A percentile compares a stretch with the other conserved stretches of the same genome.
Evolutionary conservation across 2,888 invertebrate species (phyloP).

Genomic region (Epirrhoe alternata): DNA sequence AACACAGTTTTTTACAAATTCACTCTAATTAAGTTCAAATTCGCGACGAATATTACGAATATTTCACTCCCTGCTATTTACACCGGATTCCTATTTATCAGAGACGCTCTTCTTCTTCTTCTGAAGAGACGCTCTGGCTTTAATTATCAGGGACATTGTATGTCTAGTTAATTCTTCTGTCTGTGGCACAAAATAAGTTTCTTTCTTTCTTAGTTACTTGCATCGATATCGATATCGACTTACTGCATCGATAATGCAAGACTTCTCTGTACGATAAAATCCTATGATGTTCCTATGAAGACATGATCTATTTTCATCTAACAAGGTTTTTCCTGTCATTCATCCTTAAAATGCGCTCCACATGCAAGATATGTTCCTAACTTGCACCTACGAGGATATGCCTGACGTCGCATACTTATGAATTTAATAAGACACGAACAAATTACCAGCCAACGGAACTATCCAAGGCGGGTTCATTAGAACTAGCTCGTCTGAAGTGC

Average conservation of each 20-base stretch:
- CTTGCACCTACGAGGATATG: constrained; percentile 53
- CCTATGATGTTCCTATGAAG: not conserved
- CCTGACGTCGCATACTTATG: constrained; percentile 69
- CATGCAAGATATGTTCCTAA: constrained; percentile 38
- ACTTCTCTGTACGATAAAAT: not conserved
- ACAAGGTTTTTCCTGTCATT: constrained; percentile 36
- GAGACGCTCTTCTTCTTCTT: no score
- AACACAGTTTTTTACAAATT: not conserved
- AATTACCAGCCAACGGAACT: constrained; percentile 65
- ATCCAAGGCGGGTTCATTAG: constrained; percentile 50
- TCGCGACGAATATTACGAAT: not conserved
- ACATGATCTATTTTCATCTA: constrained; percentile 16
- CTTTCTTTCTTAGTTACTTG: no score
- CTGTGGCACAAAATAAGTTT: no score
- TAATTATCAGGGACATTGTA: no score
- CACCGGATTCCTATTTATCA: not conserved
- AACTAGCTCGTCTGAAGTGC: constrained; percentile 26
- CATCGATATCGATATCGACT: no score
- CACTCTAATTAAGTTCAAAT: not conserved
- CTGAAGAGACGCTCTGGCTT: no score
- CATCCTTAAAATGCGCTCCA: constrained; percentile 12
- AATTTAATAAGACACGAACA: constrained; percentile 77
- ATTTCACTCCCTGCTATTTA: not conserved
- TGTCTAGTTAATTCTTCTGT: no score
- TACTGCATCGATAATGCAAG: not conserved